phyloP scores from a whole-genome alignment of 2,888 invertebrate genomes.

The Drosophila melanosoma region DNA sequence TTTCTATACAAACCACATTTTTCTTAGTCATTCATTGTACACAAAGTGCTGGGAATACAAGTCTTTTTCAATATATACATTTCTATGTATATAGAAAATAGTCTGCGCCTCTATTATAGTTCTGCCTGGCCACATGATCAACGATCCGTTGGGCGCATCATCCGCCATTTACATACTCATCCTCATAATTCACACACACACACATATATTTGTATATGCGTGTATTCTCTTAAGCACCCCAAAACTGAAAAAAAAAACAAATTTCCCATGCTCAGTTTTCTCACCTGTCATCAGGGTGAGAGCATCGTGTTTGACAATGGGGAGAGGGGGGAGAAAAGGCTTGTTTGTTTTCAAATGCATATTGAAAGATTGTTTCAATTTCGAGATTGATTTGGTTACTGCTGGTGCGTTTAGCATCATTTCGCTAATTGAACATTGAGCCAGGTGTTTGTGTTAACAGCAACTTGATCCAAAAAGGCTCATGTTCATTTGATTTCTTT shows the following conservation, averaged over 20 bases:
- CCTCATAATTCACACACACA: neutral
- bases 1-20: constrained; percentile 20
- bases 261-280: constrained; percentile 13
- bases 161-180: constrained; percentile 7
- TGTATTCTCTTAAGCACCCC: constrained; percentile 31
- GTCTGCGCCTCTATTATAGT: constrained; percentile 12
- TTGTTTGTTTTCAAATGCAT: constrained; percentile 31
- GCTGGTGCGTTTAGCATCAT: constrained; percentile 32
- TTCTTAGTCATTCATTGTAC: constrained; percentile 42
- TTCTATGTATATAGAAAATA: constrained; percentile 2
- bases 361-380: constrained; percentile 41
- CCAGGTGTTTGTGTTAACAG: constrained; percentile 33
- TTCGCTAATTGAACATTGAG: constrained; percentile 44
- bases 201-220: neutral
- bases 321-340: constrained; percentile 15
- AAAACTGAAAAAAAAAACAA: constrained; percentile 1
- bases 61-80: constrained; percentile 6
- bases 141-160: constrained; percentile 35
- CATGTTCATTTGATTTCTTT: constrained; percentile 44
- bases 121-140: constrained; percentile 41
- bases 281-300: constrained; percentile 39
- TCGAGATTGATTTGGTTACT: constrained; percentile 36
- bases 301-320: constrained; percentile 9
- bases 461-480: constrained; percentile 32
- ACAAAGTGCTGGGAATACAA: constrained; percentile 45